These are phyloP conservation scores for Varecia variegata DNA, from an alignment of 2,797 vertebrate species.

Conservation along the genomic window DNA sequence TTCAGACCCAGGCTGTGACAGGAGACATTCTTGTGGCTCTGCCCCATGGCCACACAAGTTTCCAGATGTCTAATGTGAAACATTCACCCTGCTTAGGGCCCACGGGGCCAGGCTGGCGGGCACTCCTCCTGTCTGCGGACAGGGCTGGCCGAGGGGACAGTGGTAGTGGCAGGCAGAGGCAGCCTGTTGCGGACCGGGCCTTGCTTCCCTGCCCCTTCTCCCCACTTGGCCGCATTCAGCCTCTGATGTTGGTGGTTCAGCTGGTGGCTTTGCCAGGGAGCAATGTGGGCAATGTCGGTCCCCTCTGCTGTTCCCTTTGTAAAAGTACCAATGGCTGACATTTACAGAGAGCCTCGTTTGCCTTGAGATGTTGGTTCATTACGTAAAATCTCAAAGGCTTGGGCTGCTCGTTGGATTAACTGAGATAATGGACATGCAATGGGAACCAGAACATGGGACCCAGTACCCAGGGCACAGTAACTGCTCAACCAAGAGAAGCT, in stretches of 20 bases:
- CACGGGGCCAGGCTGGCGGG: fast-evolving
- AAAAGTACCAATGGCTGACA: not conserved
- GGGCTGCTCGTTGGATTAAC: not conserved
- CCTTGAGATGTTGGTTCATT: not conserved
- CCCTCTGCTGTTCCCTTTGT: not conserved
- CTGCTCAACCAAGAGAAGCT: not conserved
- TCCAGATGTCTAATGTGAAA: conserved; percentile 61
- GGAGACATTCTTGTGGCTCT: conserved; percentile 30
- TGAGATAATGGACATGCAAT: not conserved
- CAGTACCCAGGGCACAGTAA: not conserved
- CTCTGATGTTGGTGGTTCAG: not conserved
- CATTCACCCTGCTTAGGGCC: not conserved
- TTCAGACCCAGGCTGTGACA: conserved; percentile 49
- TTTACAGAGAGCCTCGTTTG: not conserved
- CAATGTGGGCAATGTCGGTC: fast-evolving
- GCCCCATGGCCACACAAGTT: conserved; percentile 62
- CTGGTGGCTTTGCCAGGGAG: not conserved
- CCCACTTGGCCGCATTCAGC: not conserved
- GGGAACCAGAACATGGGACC: not conserved
- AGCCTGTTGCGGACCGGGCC: not conserved
- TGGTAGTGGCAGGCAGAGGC: not conserved
- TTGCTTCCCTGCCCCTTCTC: not conserved
- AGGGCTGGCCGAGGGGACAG: conserved; percentile 43
- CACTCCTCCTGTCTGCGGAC: conserved; percentile 49
- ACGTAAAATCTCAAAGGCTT: not conserved